A percentile compares a stretch with the other conserved stretches of the same genome.
These are phyloP conservation scores for Datnioides undecimradiatus DNA, from an alignment of 2,113 vertebrate species.

Conservation along the genomic window DNA sequence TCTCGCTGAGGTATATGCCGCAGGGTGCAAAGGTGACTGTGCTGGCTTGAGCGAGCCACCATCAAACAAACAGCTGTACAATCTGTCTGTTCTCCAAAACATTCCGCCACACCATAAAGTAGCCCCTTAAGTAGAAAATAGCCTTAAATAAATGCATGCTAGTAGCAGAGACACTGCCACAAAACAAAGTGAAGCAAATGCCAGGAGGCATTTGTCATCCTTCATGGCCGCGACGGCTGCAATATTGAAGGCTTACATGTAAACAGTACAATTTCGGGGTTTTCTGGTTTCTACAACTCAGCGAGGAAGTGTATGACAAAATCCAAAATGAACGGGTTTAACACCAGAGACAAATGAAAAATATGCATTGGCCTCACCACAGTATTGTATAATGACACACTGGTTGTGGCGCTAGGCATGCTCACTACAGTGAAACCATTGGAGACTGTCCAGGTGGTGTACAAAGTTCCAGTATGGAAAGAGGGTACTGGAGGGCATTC, in stretches of 20 bases:
- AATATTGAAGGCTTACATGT: slow-evolving; percentile 84
- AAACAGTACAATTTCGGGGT: slow-evolving; percentile 85
- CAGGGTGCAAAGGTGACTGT: slow-evolving; percentile 71
- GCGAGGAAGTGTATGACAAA: slow-evolving; percentile 82
- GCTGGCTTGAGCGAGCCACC: slow-evolving; percentile 45
- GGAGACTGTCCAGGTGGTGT: slow-evolving; percentile 71
- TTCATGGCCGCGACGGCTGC: slow-evolving; percentile 72
- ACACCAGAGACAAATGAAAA: slow-evolving; percentile 85
- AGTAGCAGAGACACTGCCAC: slow-evolving; percentile 73
- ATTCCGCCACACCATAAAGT: slow-evolving; percentile 67
- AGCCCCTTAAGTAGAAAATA: slow-evolving; percentile 70
- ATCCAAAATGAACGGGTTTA: slow-evolving; percentile 84
- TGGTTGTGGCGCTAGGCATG: slow-evolving; percentile 70
- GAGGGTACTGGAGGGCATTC: slow-evolving; percentile 45
- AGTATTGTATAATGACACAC: slow-evolving; percentile 85
- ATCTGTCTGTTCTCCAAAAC: slow-evolving; percentile 55
- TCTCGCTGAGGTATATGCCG: slow-evolving; percentile 63
- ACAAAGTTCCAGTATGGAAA: slow-evolving; percentile 56
- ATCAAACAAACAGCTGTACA: slow-evolving; percentile 73
- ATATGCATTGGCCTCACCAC: slow-evolving; percentile 81
- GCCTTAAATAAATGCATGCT: slow-evolving; percentile 75
- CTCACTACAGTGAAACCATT: slow-evolving; percentile 69
- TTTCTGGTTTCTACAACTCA: slow-evolving; percentile 84
- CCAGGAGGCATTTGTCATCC: slow-evolving; percentile 81
- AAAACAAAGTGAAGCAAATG: slow-evolving; percentile 78